Evolutionary conservation across 2,797 vertebrate species (phyloP), one percentile per base, ranked within the genome.

Genomic region (Rhyacichthys aspro): DNA sequence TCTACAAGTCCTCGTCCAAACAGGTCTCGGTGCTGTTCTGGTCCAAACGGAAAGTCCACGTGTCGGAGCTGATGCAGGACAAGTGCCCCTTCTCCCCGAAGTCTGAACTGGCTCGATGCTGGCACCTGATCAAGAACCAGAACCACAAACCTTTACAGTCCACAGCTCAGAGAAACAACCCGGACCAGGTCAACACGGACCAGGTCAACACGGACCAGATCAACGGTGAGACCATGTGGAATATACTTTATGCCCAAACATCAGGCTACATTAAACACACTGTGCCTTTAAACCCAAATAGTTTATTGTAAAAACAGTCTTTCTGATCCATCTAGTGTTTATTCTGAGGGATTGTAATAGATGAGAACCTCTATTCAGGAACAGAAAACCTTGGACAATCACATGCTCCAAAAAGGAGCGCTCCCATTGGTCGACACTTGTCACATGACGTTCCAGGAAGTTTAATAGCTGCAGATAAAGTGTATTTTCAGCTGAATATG

Each of bases 11-110:
- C n/a, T 81, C 89, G 43, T 82, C 91, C 0, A 55, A 88, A 0
- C 82, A 90, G 0, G 89, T 92, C 33, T 81, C 93, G 0, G 93
- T 96, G 0, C 92, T 93, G 8, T 92, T 96, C 79, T 94, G 94
- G 33, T 94, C 96, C 37, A 98, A 96, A 71, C 94, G 96, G 7
- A 98, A 96, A 89, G 97, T 98, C 75, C 96, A 95, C 37, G 95
- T 98, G 74, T 96, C 95, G 0, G 96, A 99, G 82, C 90, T 98
- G 59, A 95, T 98, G 94, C 91, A 98, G 63, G 96, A 98, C 78
- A 96, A 94, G 78, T 98, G 96, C 75, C 96, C 96, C 28, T 98
- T 98, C 74, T 95, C 96, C 0, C 94, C 96, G 0, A 95, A 94
- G 71, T 98, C 97, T 0, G 97, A 98, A 82, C 90, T 98, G 11